phyloP scores from a whole-genome alignment of 1,140 invertebrate genomes.

The Drosophila sproati region DNA sequence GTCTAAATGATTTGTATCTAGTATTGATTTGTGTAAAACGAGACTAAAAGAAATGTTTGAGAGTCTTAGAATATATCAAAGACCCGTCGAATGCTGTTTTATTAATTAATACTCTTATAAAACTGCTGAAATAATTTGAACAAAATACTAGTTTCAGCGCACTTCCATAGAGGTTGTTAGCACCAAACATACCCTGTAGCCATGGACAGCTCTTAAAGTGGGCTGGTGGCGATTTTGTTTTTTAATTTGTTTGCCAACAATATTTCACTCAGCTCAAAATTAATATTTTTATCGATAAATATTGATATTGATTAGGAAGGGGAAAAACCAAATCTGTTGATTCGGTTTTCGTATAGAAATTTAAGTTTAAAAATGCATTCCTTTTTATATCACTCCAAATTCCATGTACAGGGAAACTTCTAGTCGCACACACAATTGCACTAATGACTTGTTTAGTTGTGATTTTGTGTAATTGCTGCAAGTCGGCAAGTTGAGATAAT shows the following conservation, averaged over 20 bases:
- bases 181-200: neutral
- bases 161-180: neutral
- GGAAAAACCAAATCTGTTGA: too few species aligned
- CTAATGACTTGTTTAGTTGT: neutral
- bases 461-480: constrained; percentile 41
- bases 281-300: too few species aligned
- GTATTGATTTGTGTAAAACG: too few species aligned
- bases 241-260: too few species aligned
- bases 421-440: neutral
- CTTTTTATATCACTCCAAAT: neutral
- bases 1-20: too few species aligned
- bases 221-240: neutral
- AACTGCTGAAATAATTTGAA: neutral
- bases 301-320: too few species aligned
- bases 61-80: too few species aligned
- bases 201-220: neutral
- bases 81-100: neutral
- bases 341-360: too few species aligned
- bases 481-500: constrained; percentile 48
- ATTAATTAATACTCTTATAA: neutral
- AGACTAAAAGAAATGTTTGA: too few species aligned
- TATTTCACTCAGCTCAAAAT: too few species aligned
- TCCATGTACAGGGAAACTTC: constrained; percentile 2
- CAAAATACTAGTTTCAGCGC: constrained; percentile 1
- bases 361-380: too few species aligned